Conservation (phyloP, 2,113 vertebrate species). For the Meriones unguiculatus region DNA sequence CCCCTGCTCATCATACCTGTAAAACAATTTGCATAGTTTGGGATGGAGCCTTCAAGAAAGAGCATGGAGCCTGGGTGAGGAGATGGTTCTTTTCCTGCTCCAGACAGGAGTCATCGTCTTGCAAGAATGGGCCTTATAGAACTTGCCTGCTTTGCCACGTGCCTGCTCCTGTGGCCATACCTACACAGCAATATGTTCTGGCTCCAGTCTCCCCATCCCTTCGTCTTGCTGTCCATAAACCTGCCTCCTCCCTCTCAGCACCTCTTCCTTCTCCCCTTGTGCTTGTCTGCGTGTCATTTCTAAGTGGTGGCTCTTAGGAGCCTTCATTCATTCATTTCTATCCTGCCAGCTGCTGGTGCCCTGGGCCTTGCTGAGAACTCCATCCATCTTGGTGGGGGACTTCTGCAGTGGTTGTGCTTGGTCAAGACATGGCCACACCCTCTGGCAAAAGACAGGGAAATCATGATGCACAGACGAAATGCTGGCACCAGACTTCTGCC, state of each 20-base stretch:
- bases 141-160: not conserved
- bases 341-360: not conserved
- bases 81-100: not conserved
- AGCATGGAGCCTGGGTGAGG: not conserved
- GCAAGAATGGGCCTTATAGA: not conserved
- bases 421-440: not conserved
- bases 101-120: not conserved
- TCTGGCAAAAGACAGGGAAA: not conserved
- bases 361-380: slow-evolving; percentile 4
- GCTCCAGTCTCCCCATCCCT: not conserved
- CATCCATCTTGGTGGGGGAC: not conserved
- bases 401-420: not conserved
- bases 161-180: fast-evolving
- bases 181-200: not conserved
- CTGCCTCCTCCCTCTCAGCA: not conserved
- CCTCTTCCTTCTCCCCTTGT: not conserved
- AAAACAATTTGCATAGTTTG: not conserved
- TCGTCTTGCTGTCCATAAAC: not conserved
- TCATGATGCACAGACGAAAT: not conserved
- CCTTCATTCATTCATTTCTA: not conserved
- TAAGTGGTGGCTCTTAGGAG: slow-evolving; percentile 15
- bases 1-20: not conserved
- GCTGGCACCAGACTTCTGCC: not conserved
- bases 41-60: not conserved
- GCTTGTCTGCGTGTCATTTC: not conserved